Conservation (phyloP, 37 sponge, comb jelly and placozoan genomes). For the Cliona cf. orientalis region DNA sequence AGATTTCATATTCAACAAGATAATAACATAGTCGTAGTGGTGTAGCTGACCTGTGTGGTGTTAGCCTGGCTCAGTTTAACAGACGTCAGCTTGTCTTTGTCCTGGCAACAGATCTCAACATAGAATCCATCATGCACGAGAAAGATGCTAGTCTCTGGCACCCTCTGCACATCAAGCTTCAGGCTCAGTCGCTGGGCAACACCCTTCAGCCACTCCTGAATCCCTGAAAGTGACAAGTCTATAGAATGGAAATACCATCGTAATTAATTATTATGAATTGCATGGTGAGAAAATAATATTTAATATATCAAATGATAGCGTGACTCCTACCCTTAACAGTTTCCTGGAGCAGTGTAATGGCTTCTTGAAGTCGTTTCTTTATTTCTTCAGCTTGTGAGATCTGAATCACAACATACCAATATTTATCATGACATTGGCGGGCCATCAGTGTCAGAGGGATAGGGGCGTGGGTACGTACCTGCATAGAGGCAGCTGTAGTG, state of each 20-base stretch:
- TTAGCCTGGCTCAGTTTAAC: slow-evolving; percentile 46
- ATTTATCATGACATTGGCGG: neutral
- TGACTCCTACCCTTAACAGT: slow-evolving; percentile 21
- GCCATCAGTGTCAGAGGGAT: neutral
- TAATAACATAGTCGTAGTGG: too few species aligned
- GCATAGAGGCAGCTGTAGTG: neutral
- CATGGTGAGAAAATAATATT: neutral
- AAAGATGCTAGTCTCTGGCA: slow-evolving; percentile 14
- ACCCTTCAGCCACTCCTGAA: slow-evolving; percentile 6
- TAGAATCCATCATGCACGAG: slow-evolving; percentile 54
- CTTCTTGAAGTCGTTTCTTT: slow-evolving; percentile 22
- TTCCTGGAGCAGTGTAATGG: slow-evolving; percentile 5
- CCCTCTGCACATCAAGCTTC: slow-evolving; percentile 35
- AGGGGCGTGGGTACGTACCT: neutral
- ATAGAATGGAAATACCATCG: neutral
- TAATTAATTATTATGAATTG: too few species aligned
- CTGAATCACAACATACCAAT: neutral
- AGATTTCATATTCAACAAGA: too few species aligned
- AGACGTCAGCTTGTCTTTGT: slow-evolving; percentile 25
- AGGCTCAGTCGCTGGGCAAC: slow-evolving; percentile 23
- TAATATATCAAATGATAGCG: neutral
- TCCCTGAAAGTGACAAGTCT: slow-evolving; percentile 41
- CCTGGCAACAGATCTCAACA: slow-evolving; percentile 38
- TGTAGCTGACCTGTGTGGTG: neutral
- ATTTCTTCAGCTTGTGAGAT: slow-evolving; percentile 47